phyloP scores from a whole-genome alignment of 2,797 vertebrate genomes.

The Hippoglossus hippoglossus region DNA sequence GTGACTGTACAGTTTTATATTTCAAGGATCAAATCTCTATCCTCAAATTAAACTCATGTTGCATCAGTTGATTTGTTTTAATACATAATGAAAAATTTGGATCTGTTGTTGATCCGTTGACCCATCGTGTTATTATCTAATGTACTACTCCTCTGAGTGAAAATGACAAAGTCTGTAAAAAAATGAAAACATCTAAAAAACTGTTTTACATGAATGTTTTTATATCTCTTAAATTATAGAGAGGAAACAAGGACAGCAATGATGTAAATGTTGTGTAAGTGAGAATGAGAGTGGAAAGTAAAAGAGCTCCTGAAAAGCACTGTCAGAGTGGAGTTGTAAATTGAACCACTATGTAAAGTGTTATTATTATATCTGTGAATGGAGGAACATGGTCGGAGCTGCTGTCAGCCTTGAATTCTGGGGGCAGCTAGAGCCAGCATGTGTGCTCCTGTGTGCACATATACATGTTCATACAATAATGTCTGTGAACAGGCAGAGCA shows the following conservation, averaged over 20 bases:
- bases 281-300: constrained; percentile 2
- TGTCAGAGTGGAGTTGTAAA: constrained; percentile 45
- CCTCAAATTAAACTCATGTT: neutral
- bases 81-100: neutral
- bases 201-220: neutral
- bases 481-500: constrained; percentile 23
- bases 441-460: constrained; percentile 11
- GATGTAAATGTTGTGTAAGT: constrained; percentile 4
- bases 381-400: constrained; percentile 13
- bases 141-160: neutral
- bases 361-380: constrained; percentile 53
- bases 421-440: constrained; percentile 9
- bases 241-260: neutral
- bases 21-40: constrained; percentile 14
- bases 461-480: neutral
- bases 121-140: neutral
- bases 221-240: neutral
- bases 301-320: constrained; percentile 18
- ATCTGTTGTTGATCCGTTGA: neutral
- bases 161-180: no score
- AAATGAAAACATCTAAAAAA: neutral
- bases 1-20: constrained; percentile 15
- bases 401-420: constrained; percentile 23
- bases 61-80: neutral
- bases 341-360: constrained; percentile 43